A percentile compares a stretch with the other conserved stretches of the same genome.
Evolutionary conservation across 2,888 invertebrate genomes (phyloP).

Genomic region (Drosophila kanekoi): DNA sequence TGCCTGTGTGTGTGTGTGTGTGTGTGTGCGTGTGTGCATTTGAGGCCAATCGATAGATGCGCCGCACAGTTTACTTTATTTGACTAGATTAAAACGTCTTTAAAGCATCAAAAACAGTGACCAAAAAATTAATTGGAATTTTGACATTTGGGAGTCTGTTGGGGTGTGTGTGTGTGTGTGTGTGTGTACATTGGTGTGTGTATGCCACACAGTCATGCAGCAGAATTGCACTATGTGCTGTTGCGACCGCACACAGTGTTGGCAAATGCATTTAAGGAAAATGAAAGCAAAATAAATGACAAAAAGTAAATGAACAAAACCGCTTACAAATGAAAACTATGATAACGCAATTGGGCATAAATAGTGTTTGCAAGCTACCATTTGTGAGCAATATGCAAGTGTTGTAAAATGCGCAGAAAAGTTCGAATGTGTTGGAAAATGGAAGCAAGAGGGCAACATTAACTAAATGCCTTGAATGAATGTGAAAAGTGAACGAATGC

Average conservation of each 20-base stretch:
- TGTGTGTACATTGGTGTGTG: slow-evolving; percentile 2
- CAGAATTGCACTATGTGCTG: slow-evolving; percentile 65
- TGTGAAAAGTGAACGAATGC: no score
- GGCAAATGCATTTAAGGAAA: slow-evolving; percentile 16
- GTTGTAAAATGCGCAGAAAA: neutral
- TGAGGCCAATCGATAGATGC: slow-evolving; percentile 48
- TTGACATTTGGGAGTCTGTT: slow-evolving; percentile 64
- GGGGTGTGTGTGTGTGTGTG: neutral
- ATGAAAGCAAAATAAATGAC: neutral
- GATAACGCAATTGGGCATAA: neutral
- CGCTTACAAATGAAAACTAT: neutral
- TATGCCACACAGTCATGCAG: slow-evolving; percentile 33
- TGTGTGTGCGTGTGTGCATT: slow-evolving; percentile 15
- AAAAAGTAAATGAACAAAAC: neutral
- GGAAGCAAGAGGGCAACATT: no score
- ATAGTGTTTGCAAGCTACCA: neutral
- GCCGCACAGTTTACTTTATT: slow-evolving; percentile 70
- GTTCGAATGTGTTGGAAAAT: neutral
- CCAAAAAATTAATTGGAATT: slow-evolving; percentile 78
- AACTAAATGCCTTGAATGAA: no score
- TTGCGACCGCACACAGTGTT: slow-evolving; percentile 37
- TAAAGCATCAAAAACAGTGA: slow-evolving; percentile 71
- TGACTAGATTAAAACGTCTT: slow-evolving; percentile 76
- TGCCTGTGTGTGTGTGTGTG: slow-evolving; percentile 1
- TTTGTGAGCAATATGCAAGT: neutral